Percentiles rank a stretch among this genome's conserved stretches.
phyloP scores from a whole-genome alignment of 2,113 vertebrate species.

The Tringa solitaria region DNA sequence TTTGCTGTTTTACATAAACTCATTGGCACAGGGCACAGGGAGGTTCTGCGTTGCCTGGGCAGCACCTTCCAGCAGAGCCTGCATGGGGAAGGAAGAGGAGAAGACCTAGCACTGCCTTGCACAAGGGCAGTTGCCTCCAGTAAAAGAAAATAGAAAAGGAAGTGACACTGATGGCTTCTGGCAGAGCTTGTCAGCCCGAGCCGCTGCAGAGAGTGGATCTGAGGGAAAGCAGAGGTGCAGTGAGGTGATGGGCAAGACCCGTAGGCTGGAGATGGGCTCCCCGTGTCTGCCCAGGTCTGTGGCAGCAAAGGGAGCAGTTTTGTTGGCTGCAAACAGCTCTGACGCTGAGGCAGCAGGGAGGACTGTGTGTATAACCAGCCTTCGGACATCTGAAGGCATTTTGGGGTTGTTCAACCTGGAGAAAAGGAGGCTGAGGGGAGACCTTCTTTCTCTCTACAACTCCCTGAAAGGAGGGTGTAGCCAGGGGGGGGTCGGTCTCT shows the following conservation, averaged over 20 bases:
- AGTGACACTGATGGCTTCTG: neutral
- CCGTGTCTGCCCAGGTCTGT: neutral
- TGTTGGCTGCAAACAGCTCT: fast-evolving
- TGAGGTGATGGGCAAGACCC: neutral
- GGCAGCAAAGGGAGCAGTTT: neutral
- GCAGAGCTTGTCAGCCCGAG: neutral
- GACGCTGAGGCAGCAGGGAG: neutral
- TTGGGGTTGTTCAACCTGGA: too few relatives aligned
- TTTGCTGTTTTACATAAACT: neutral
- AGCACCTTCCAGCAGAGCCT: neutral
- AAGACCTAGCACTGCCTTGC: neutral
- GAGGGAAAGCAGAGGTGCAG: neutral
- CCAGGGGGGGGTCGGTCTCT: too few relatives aligned
- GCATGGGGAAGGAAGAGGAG: neutral
- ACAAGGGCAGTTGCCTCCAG: neutral
- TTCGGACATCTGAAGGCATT: neutral
- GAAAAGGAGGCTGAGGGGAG: too few relatives aligned
- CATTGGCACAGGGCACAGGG: fast-evolving
- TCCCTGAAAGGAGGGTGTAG: too few relatives aligned
- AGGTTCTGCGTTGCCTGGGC: neutral
- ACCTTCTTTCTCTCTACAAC: too few relatives aligned
- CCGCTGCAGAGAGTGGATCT: neutral
- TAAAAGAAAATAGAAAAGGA: neutral
- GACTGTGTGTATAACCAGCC: neutral
- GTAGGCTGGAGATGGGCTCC: neutral